Base-by-base conservation (phyloP, 1,140 invertebrate species). In the Mylabris phalerata region DNA sequence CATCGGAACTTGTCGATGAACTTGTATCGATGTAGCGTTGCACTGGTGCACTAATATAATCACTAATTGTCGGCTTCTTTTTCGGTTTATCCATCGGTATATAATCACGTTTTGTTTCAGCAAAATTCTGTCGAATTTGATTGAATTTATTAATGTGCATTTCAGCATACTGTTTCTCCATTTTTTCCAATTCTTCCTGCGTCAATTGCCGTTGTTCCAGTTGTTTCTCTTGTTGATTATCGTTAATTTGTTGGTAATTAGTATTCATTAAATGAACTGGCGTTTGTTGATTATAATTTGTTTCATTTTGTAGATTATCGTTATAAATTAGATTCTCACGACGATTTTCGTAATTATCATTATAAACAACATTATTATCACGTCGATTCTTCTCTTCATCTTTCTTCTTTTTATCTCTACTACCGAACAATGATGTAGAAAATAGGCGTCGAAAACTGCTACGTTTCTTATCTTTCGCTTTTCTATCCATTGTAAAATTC, bases 11-110 rank as follows among this genome's bases (percentile, higher is more conserved):
- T 4, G 66, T 62, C 3, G 71, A 72, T 13, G 70, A 70, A 57
- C 70, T 74, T 9, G 71, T 68, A 50, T 73, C 71, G 24, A 73
- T 69, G 46, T 67, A 73, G 59, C 65, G 65, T 26, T 61, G 59
- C 13, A 70, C 58, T 40, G 50, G 44, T n/a, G 64, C 50, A 48
- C 67, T 67, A 10, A 61, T 66, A 41, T 67, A 68, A 24, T 63
- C 55, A 13, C 54, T 61, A 10, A 49, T 56, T 9, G 58, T 50
- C 9, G 54, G 26, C 48, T 60, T 44, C 32, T 57, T 48, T 38
- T 57, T 45, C 0, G 55, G 46, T 46, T 62, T 64, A 24, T 68
- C 66, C 63, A 69, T 71, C 24, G 52, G 57, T 5, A 62, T 56
- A 51, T 68, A 70, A 32, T 67, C 61, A 24, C 63, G 45, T 41